These are phyloP conservation scores for Tupaia chinensis DNA, from an alignment of 2,113 vertebrate species.

Conservation along the genomic window DNA sequence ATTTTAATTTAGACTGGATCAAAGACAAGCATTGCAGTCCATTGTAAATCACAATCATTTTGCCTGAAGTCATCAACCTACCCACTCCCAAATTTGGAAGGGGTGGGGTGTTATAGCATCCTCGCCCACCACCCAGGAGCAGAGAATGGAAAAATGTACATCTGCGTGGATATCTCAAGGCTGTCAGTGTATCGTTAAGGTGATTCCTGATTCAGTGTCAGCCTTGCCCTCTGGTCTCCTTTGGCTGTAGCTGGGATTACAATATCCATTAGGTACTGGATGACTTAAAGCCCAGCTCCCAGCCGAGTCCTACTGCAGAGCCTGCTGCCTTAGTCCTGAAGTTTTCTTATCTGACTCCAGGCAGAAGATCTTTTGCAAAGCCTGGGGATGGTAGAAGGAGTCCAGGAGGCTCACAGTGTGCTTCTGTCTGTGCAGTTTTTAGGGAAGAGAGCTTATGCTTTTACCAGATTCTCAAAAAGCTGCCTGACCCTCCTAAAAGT, in stretches of 20 bases:
- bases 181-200: background rate
- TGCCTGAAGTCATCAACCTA: conserved; percentile 12
- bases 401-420: background rate
- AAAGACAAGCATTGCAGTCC: conserved; percentile 62
- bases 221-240: background rate
- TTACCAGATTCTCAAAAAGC: background rate
- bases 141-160: background rate
- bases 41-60: conserved; percentile 66
- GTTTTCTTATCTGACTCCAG: background rate
- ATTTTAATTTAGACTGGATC: conserved; percentile 3
- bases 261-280: no score
- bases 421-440: accelerated
- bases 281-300: background rate
- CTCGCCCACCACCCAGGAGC: background rate
- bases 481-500: background rate
- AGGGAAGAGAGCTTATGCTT: background rate
- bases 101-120: conserved; percentile 56
- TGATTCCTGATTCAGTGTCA: background rate
- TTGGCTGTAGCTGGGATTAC: accelerated
- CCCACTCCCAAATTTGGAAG: background rate
- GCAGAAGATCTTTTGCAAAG: background rate
- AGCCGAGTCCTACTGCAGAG: no score
- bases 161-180: background rate
- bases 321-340: background rate
- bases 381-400: accelerated